phyloP scores from a whole-genome alignment of 1,140 invertebrate genomes.

The Chymomyza costata region DNA sequence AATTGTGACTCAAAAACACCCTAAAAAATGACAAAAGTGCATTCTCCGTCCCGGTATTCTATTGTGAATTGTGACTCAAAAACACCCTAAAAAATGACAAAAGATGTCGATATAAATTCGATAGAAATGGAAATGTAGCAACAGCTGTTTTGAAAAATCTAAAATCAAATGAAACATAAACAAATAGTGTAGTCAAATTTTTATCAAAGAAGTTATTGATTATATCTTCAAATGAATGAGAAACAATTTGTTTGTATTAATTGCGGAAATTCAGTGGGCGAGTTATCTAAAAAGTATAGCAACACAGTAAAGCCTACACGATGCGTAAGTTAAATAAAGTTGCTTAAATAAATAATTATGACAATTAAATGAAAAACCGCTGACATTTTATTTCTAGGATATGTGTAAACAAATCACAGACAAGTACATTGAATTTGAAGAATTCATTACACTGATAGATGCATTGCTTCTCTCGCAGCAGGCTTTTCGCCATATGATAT shows the following conservation, averaged over 20 bases:
- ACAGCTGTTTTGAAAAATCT: too few relatives aligned
- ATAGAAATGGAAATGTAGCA: too few relatives aligned
- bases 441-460: constrained; percentile 88
- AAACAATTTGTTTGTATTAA: constrained; percentile 79
- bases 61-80: too few relatives aligned
- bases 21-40: too few relatives aligned
- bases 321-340: constrained; percentile 80
- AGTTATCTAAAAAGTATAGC: constrained; percentile 82
- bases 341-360: background rate
- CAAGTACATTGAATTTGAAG: constrained; percentile 93
- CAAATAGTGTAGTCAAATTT: too few relatives aligned
- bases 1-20: too few relatives aligned
- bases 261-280: constrained; percentile 79
- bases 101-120: too few relatives aligned
- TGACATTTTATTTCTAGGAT: constrained; percentile 77
- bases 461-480: constrained; percentile 85
- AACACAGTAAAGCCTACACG: constrained; percentile 82
- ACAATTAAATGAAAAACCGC: background rate
- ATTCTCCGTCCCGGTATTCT: too few relatives aligned
- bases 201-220: too few relatives aligned
- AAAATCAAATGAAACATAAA: too few relatives aligned
- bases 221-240: too few relatives aligned
- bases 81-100: too few relatives aligned
- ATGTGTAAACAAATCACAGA: constrained; percentile 85
- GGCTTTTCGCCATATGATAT: constrained; percentile 89